A percentile compares a stretch with the other conserved stretches of the same genome.
phyloP scores from a whole-genome alignment of 2,888 invertebrate species.

The Spisula solida region DNA sequence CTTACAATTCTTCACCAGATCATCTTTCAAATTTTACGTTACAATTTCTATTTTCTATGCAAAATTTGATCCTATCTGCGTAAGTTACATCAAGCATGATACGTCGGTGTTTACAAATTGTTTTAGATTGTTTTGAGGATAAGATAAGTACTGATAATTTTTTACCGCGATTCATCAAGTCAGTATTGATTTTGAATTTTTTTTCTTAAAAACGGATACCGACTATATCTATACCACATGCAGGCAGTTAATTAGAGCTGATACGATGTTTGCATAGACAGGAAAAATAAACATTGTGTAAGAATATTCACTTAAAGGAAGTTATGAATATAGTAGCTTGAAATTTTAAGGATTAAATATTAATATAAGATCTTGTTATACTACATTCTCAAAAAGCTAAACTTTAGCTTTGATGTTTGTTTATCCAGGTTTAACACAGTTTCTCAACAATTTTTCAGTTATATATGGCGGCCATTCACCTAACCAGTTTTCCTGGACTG shows the following conservation, averaged over 20 bases:
- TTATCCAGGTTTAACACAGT: no score
- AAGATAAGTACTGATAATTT: background rate
- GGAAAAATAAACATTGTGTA: background rate
- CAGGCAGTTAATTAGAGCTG: background rate
- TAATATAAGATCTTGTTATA: no score
- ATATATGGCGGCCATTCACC: no score
- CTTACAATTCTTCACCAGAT: conserved; percentile 33
- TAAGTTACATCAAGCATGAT: conserved; percentile 6
- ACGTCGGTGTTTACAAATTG: conserved; percentile 37
- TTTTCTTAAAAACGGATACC: background rate
- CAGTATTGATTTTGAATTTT: background rate
- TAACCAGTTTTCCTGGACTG: no score
- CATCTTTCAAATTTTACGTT: conserved; percentile 54
- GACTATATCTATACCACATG: background rate
- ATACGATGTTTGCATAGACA: background rate
- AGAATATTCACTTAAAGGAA: background rate
- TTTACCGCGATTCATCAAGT: conserved; percentile 4
- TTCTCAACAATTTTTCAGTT: no score
- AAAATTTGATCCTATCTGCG: conserved; percentile 43
- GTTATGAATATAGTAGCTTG: conserved; percentile 3
- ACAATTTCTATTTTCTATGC: conserved; percentile 48
- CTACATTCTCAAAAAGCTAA: no score
- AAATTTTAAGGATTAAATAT: background rate
- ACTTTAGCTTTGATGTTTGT: no score
- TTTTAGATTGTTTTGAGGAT: conserved; percentile 2